Base-by-base conservation (phyloP, 2,797 vertebrate genomes). In the Lithobates sylvaticus region DNA sequence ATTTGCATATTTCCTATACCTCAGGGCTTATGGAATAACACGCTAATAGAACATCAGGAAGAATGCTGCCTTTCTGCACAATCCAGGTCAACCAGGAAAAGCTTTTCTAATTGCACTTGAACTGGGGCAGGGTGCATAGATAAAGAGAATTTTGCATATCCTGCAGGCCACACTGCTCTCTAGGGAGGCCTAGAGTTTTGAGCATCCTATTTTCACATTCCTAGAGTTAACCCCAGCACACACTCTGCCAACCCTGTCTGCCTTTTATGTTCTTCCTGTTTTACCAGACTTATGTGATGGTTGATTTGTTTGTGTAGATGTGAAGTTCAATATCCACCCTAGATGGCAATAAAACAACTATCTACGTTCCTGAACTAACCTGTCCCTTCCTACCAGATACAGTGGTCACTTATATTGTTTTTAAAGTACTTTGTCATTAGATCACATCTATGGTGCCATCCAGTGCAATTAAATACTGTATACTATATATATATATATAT, bases 131-230 rank as follows among this genome's bases (percentile, higher is more conserved):
- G 15, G n/a, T 67, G 75, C 21, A 36, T 64, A 54, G 44, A 76
- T 76, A 61, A 67, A 78, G 76, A 18, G 76, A 18, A 42, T 18
- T 67, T 10, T 44, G 26, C 15, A 78, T 67, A 67, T 78, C 76
- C 76, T 78, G 76, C 9, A 78, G 61, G 42, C n/a, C 36, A 58
- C 58, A 77, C 12, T 16, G 36, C 64, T 78, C 76, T 39, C 61
- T 18, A 78, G 61, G 18, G 76, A 54, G 44, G 39, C 61, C 61
- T 64, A 42, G 23, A 39, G n/a, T 64, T 67, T 18, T 78, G 61
- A 42, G 36, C 61, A 78, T 78, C 76, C 76, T 42, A 78, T 54
- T 67, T 78, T 68, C 32, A 70, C 42, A 81, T 72, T 81, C 79
- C 79, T 69, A 61, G 26, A 29, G 79, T 39, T 67, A 69, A 72